Base-by-base conservation (phyloP, 2,888 invertebrate species). In the Helicoverpa assulta region DNA sequence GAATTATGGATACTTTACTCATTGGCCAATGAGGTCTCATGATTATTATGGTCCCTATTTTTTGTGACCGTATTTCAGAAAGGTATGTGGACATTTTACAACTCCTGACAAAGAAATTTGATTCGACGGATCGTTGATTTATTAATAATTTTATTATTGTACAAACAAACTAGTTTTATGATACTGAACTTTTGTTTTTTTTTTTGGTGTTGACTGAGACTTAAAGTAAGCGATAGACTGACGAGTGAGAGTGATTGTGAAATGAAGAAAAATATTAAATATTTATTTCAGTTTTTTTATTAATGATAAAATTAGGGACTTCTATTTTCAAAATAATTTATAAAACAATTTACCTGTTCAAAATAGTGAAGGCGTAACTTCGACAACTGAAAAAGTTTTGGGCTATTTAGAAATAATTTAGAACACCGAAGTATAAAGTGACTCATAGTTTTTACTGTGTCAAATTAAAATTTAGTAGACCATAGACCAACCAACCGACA, bases 221-320 rank as follows among this genome's bases (percentile, higher is more conserved):
- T 83, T 83, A 83, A 76, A 62, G 76, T 70, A 77, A 80, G 80
- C 60, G 65, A 77, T 77, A 77, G 77, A 83, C 73, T 83, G 70
- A 81, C 43, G 54, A 65, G 70, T 59, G 64, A 47, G 67, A 70
- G 77, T 64, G 74, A 73, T 70, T 64, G 67, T 71, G 58, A 73
- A 58, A 47, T 62, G 57, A 55, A 55, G 73, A 70, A 50, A 52
- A 52, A 1, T 16, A 52, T 0, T 14, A 3, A 0, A 65, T 69
- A 82, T 72, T 72, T 76, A 82, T 69, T 69, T 81, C 21, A 58
- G 59, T 59, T 65, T 51, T 52, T 43, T 18, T 53, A 40, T 40
- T 40, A 33, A 1, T 10, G 14, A 14, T 69, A 62, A 82, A 33
- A 21, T 37, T 61, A 51, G 60, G 21, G 66, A 66, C 67, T 29